A percentile compares a stretch with the other conserved stretches of the same genome.
Evolutionary conservation across 1,140 invertebrate genomes (phyloP).

Genomic region (Aporrectodea caliginosa): DNA sequence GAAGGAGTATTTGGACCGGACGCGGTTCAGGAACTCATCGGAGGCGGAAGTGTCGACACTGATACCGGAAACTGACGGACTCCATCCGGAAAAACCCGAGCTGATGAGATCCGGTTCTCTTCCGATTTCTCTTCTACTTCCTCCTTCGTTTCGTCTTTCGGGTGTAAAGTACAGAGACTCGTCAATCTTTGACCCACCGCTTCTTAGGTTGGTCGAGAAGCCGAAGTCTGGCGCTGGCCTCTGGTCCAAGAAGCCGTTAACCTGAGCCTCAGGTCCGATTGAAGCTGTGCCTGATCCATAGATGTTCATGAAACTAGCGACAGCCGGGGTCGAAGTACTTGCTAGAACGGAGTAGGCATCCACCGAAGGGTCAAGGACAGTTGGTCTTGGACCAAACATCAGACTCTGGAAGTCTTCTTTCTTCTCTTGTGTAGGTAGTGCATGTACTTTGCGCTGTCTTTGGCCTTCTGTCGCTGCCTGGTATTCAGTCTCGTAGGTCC

Average conservation of each 20-base stretch:
- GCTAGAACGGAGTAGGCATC: neutral
- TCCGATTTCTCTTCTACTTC: neutral
- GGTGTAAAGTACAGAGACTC: neutral
- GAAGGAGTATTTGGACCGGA: neutral
- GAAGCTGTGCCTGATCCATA: neutral
- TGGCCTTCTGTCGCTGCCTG: constrained; percentile 6
- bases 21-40: neutral
- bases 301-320: neutral
- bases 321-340: neutral
- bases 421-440: neutral
- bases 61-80: neutral
- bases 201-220: neutral
- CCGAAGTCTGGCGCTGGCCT: neutral
- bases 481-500: constrained; percentile 15
- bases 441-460: neutral
- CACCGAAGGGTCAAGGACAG: neutral
- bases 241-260: neutral
- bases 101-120: neutral
- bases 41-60: neutral
- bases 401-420: neutral
- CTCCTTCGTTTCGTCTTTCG: neutral
- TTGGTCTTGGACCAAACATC: neutral
- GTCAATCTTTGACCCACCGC: neutral
- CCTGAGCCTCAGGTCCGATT: neutral
- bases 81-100: neutral